phyloP scores from a whole-genome alignment of 2,888 invertebrate species.

The Beris morrisii region DNA sequence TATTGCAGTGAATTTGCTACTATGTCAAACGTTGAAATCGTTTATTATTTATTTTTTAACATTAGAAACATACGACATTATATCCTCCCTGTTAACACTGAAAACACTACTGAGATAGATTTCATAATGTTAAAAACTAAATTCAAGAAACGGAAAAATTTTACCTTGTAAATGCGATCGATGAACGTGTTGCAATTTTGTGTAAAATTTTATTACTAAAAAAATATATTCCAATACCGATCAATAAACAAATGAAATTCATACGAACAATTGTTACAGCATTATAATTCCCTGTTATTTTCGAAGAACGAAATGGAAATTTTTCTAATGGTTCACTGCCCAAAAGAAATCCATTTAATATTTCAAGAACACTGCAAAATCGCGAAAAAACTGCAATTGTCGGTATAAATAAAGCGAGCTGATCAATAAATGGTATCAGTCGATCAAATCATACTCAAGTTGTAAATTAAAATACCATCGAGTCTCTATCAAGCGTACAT shows the following conservation, averaged over 20 bases:
- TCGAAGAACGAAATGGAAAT: too few relatives aligned
- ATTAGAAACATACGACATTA: too few relatives aligned
- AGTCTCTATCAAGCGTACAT: not conserved
- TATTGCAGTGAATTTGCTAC: too few relatives aligned
- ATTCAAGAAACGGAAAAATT: not conserved
- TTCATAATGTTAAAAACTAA: too few relatives aligned
- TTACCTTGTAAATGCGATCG: constrained; percentile 2
- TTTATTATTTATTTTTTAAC: too few relatives aligned
- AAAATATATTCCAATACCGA: too few relatives aligned
- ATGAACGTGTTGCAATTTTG: not conserved
- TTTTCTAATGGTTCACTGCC: constrained; percentile 27
- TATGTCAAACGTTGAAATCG: too few relatives aligned
- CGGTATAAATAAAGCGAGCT: not conserved
- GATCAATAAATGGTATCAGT: not conserved
- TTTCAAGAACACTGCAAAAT: constrained; percentile 31
- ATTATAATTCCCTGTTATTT: not conserved
- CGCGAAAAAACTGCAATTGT: not conserved
- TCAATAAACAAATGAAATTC: too few relatives aligned
- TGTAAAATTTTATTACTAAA: not conserved
- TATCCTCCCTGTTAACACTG: too few relatives aligned
- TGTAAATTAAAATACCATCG: not conserved
- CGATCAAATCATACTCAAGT: not conserved
- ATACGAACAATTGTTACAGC: not conserved
- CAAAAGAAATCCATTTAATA: constrained; percentile 33
- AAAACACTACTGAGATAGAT: too few relatives aligned